Base-by-base conservation (phyloP, 1,140 invertebrate species). In the Brachionus koreanus region DNA sequence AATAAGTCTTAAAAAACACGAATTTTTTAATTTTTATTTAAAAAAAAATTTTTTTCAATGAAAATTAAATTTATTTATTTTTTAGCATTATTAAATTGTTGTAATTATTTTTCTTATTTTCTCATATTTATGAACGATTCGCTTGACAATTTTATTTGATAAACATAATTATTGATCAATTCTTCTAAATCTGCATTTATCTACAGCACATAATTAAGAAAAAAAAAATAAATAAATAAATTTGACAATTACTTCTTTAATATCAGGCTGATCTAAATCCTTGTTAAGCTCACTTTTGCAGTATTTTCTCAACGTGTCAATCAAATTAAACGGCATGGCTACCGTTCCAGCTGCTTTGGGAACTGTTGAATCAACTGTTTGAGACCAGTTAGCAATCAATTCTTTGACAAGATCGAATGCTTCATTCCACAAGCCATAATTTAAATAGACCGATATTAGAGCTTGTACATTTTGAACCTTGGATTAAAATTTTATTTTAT, bases 341-440 rank as follows among this genome's bases (percentile, higher is more conserved):
- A 39, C 37, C 7, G 33, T 39, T 39, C 65, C 37, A 16, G n/a
- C n/a, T 16, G n/a, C 23, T 19, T 67, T 67, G 10, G 29, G n/a
- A 2, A n/a, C 29, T 35, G 33, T n/a, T 13, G 29, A 35, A 67
- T 67, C 63, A 23, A 25, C 6, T 46, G 10, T 23, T 29, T 46
- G 19, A 10, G 69, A 46, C 23, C 39, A 19, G 23, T 19, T 42
- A 25, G 1, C 9, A 19, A 79, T 33, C 19, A 23, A 29, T 10
- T 79, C 76, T 61, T 79, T 61, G 9, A 79, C 13, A 23, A 79
- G 9, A 39, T 79, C 49, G 23, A 79, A 16, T 7, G 76, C 76
- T 65, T 79, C 76, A 23, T 37, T 65, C 76, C 46, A 79, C 19
- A 42, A 25, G 12, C 76, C 76, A 65, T 79, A 79, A 37, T 79